These are phyloP conservation scores for Karalla daura DNA, from an alignment of 2,797 vertebrate species.

Conservation along the genomic window DNA sequence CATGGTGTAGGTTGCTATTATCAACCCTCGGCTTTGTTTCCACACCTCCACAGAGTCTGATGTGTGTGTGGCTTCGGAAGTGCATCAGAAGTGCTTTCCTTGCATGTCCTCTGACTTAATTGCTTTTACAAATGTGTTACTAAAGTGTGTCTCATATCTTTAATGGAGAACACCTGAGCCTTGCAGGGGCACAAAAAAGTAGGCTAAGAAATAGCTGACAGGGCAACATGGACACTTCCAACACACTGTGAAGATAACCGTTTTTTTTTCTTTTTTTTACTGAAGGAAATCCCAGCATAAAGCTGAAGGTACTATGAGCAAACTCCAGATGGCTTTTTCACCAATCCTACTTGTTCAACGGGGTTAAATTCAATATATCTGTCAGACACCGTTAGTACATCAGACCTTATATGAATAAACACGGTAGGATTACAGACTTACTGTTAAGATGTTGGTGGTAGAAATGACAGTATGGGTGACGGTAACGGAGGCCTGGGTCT, in stretches of 20 bases:
- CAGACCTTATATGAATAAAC: constrained; percentile 20
- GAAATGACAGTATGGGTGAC: background rate
- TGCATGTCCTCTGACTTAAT: constrained; percentile 1
- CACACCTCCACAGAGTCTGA: background rate
- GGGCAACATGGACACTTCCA: background rate
- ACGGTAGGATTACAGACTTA: constrained; percentile 18
- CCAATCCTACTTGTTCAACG: constrained; percentile 22
- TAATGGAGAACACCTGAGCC: background rate
- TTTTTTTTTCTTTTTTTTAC: too few relatives aligned
- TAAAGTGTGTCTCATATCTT: background rate
- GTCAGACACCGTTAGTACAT: constrained; percentile 1
- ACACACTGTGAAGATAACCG: background rate
- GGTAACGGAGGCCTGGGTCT: background rate
- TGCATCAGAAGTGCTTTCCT: background rate
- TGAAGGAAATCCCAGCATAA: too few relatives aligned
- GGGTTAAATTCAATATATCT: constrained; percentile 23
- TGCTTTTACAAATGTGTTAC: background rate
- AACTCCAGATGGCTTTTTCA: background rate
- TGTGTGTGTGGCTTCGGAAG: background rate
- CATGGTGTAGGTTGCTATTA: background rate
- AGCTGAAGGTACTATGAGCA: too few relatives aligned
- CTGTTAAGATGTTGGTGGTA: constrained; percentile 4
- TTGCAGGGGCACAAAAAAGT: background rate
- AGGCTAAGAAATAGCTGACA: background rate
- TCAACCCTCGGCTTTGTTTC: constrained; percentile 5